Evolutionary conservation across 2,113 vertebrate genomes (phyloP).

Genomic region (Grammatotria lemairii): DNA sequence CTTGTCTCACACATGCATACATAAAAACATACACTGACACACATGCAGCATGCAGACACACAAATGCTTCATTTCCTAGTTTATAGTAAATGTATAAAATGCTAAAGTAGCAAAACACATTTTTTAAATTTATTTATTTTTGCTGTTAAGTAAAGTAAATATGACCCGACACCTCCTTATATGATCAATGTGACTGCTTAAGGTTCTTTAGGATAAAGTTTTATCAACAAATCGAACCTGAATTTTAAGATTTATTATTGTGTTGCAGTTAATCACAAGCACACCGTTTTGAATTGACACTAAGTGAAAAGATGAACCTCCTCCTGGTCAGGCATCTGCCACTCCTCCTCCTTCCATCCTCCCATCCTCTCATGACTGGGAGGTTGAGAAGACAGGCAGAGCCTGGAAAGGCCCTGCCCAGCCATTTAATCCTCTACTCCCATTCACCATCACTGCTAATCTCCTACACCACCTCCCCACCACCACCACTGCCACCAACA

Average conservation of each 20-base stretch:
- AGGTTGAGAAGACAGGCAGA: constrained; percentile 53
- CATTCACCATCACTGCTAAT: constrained; percentile 73
- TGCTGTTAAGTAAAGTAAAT: neutral
- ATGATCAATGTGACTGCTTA: neutral
- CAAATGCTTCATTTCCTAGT: neutral
- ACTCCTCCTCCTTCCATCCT: constrained; percentile 55
- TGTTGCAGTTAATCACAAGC: neutral
- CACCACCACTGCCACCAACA: constrained; percentile 32
- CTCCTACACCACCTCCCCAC: constrained; percentile 56
- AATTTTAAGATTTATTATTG: neutral
- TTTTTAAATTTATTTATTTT: fast-evolving
- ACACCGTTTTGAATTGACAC: constrained; percentile 3
- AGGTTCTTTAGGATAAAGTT: neutral
- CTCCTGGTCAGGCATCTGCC: constrained; percentile 36
- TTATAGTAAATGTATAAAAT: neutral
- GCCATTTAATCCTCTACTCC: constrained; percentile 69
- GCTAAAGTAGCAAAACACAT: neutral
- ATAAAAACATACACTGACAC: neutral
- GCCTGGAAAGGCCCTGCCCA: constrained; percentile 53
- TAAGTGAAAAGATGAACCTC: constrained; percentile 25
- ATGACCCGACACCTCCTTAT: neutral
- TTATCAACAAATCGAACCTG: neutral
- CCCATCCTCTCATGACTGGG: constrained; percentile 39
- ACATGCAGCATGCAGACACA: neutral
- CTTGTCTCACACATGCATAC: neutral